Evolutionary conservation across 1,140 invertebrate species (phyloP).

Genomic region (Cotesia vestalis): DNA sequence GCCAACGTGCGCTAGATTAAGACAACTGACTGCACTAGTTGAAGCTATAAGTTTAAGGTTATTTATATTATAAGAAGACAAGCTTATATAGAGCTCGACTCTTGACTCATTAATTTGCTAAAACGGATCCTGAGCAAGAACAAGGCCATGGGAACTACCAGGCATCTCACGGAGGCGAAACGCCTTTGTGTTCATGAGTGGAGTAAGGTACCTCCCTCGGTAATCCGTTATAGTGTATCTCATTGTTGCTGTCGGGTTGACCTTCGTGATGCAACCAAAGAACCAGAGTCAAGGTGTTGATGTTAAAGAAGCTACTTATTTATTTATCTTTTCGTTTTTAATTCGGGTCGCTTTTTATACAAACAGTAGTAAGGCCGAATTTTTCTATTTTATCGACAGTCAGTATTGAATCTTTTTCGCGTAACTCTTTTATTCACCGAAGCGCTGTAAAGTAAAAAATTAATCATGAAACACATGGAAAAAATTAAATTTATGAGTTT

Average conservation of each 20-base stretch:
- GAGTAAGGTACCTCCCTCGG: slow-evolving; percentile 31
- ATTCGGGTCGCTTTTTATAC: slow-evolving; percentile 23
- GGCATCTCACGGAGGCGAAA: slow-evolving; percentile 16
- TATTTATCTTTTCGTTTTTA: slow-evolving; percentile 18
- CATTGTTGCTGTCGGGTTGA: slow-evolving; percentile 41
- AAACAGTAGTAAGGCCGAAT: no score
- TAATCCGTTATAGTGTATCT: slow-evolving; percentile 51
- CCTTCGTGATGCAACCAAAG: slow-evolving; percentile 39
- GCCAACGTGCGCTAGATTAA: no score
- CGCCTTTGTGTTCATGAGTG: slow-evolving; percentile 22
- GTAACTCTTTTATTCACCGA: no score
- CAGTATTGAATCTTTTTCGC: no score
- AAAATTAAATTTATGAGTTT: no score
- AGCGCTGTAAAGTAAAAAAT: no score
- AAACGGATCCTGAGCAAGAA: slow-evolving; percentile 37
- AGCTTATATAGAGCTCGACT: neutral
- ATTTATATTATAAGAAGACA: no score
- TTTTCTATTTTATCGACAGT: neutral
- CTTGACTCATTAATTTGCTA: slow-evolving; percentile 39
- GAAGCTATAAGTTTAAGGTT: no score
- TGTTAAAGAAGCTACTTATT: neutral
- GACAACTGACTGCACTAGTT: no score
- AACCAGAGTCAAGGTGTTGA: slow-evolving; percentile 44
- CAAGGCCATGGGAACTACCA: slow-evolving; percentile 46
- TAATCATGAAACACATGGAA: no score